Evolutionary conservation across 2,888 invertebrate species (phyloP).

Genomic region (Pycnomerus fuliginosus): DNA sequence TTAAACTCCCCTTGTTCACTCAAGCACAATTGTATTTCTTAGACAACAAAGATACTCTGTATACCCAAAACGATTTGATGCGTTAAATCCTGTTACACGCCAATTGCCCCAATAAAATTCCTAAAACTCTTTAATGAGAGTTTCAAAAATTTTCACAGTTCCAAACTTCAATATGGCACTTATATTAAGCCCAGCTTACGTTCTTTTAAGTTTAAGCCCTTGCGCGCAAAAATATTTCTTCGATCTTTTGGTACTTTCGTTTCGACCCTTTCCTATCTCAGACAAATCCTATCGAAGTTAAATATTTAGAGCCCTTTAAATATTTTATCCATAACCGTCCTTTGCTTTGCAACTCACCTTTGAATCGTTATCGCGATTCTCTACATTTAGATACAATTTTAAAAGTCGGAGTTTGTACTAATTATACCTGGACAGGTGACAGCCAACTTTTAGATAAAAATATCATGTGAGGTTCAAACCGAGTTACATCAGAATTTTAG

Average conservation of each 20-base stretch:
- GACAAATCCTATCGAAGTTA: constrained; percentile 16
- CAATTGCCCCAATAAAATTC: constrained; percentile 8
- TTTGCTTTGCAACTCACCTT: too few species aligned
- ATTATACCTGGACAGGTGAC: too few species aligned
- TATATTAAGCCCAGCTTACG: constrained; percentile 19
- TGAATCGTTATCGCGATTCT: too few species aligned
- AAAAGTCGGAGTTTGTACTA: too few species aligned
- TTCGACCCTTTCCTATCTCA: constrained; percentile 21
- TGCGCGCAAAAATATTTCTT: constrained; percentile 18
- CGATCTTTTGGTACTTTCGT: too few species aligned
- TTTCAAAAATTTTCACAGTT: constrained; percentile 11
- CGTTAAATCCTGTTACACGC: constrained; percentile 7
- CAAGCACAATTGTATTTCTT: constrained; percentile 12
- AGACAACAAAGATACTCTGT: constrained; percentile 13
- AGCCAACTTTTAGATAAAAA: too few species aligned
- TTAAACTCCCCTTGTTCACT: constrained; percentile 8
- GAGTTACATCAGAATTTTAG: too few species aligned
- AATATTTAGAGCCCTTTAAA: too few species aligned
- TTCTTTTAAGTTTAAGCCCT: constrained; percentile 16
- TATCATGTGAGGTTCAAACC: too few species aligned
- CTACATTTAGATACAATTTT: too few species aligned
- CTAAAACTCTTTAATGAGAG: too few species aligned
- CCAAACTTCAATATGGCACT: constrained; percentile 18
- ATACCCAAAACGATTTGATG: constrained; percentile 10
- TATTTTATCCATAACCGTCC: too few species aligned